Evolutionary conservation across 2,888 invertebrate species (phyloP), one percentile per base, ranked within the genome.

Genomic region (Miltochrista miniata): DNA sequence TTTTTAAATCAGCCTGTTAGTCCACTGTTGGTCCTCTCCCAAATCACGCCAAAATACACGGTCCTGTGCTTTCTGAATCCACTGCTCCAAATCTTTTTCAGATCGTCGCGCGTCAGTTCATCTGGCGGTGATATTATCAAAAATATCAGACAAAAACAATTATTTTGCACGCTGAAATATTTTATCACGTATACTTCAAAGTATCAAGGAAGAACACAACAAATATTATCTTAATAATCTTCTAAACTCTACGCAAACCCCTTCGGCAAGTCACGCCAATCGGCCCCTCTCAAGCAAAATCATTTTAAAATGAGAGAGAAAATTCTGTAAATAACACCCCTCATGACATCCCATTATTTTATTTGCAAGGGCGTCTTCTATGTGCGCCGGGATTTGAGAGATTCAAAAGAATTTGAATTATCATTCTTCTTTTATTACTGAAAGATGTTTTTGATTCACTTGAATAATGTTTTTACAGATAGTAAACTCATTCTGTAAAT

Each of bases 241-340:
- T 50, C 40, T 42, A 49, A 52, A 54, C 48, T 56, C 64, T 59
- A n/a, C 53, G 42, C 24, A 48, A 63, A 54, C 65, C 80, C 78
- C 78, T 77, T 72, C 62, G 69, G 79, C 83, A 78, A 84, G 81
- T 85, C 83, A 82, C 79, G 76, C 76, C 75, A 72, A 67, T 79
- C 79, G 47, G 51, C 56, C 64, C 83, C 76, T 76, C 81, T 73
- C 70, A 71, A 74, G 77, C 68, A 68, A 78, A 84, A 85, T 85
- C 83, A 81, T 83, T 80, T 81, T 75, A 85, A 81, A 86, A 83
- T 85, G 79, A 81, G 81, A 81, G 87, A 83, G 86, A 81, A 81
- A 79, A 80, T 83, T 79, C 82, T 81, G 78, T 83, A 81, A 86
- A 87, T 87, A 83, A 82, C 82, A 80, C 77, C 84, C 83, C 76